Percentiles rank a stretch among this genome's conserved stretches.
These are phyloP conservation scores for Scaptomyza flava DNA, from an alignment of 2,888 invertebrate species.

Conservation along the genomic window DNA sequence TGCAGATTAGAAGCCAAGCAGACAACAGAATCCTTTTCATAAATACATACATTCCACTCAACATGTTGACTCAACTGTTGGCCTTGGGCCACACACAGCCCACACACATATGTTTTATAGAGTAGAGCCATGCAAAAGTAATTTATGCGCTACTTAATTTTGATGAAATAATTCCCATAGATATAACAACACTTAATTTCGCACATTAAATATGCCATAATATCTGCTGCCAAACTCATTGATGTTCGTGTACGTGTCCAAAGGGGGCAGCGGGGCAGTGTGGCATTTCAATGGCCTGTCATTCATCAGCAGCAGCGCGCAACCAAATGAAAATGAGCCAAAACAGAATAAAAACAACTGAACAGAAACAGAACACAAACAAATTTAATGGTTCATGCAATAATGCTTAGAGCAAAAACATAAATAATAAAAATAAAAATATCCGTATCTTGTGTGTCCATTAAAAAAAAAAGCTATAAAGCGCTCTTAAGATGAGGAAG, in stretches of 20 bases:
- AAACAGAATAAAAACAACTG: slow-evolving; percentile 21
- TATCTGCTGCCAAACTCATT: slow-evolving; percentile 39
- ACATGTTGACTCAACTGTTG: slow-evolving; percentile 36
- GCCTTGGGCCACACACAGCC: slow-evolving; percentile 39
- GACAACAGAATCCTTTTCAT: slow-evolving; percentile 2
- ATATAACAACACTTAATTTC: slow-evolving; percentile 77
- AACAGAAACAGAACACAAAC: slow-evolving; percentile 25
- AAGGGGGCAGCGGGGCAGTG: neutral
- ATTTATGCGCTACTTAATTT: slow-evolving; percentile 75
- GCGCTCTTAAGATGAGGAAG: neutral
- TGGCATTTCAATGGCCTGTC: slow-evolving; percentile 66
- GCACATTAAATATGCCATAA: slow-evolving; percentile 76
- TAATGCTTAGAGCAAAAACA: slow-evolving; percentile 45
- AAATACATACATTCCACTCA: slow-evolving; percentile 16
- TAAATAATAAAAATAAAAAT: neutral
- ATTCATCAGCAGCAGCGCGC: slow-evolving; percentile 70
- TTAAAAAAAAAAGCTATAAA: neutral
- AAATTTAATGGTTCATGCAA: slow-evolving; percentile 71
- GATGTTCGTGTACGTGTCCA: slow-evolving; percentile 6
- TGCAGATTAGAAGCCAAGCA: slow-evolving; percentile 21
- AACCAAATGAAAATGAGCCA: slow-evolving; percentile 63
- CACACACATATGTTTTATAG: slow-evolving; percentile 19
- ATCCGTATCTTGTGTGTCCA: neutral
- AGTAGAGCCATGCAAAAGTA: slow-evolving; percentile 51
- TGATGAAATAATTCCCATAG: slow-evolving; percentile 75